Evolutionary conservation across 2,113 vertebrate species (phyloP), one percentile per base, ranked within the genome.

Genomic region (Scophthalmus maximus): DNA sequence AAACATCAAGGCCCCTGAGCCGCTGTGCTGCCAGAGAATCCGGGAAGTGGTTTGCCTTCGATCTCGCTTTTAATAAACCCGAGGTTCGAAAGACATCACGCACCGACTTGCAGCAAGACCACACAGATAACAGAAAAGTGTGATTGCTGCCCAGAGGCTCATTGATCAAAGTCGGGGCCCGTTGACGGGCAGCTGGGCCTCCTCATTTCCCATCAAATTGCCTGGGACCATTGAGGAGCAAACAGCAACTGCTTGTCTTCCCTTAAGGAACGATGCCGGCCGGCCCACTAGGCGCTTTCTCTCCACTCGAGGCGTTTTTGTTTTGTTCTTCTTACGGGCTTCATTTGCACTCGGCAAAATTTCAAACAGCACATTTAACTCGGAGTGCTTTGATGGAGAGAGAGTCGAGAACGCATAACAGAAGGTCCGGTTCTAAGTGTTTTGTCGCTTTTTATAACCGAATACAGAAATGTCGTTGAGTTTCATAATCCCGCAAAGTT

Each of bases 101-200:
- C 22, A 5, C 10, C 20, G 46, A 23, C 18, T 32, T 8, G 30
- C 5, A 32, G 30, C 47, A 58, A n/a, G n/a, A n/a, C n/a, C n/a
- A n/a, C 68, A 71, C 49, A 76, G 60, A 78, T 65, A 70, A 66
- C 72, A 51, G 62, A 27, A 70, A 68, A 12, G 17, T 63, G 65
- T 36, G 59, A 72, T 80, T 78, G 62, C 60, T 57, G 59, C 76
- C 75, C 55, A 61, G 61, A 78, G 82, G 61, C 25, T 12, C 65
- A 49, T 73, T 81, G 82, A 85, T 83, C 85, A 85, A 69, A 73
- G 79, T 71, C 68, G 47, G 46, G n/a, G 57, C 30, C 40, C 30
- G 73, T 69, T 80, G 76, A 83, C 76, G 63, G 53, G 59, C 76
- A 74, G 60, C 82, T 80, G 72, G 63, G 50, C 56, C 44, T 64